These are phyloP conservation scores for Anguilla obscura DNA, from an alignment of 2,797 vertebrate species.

Conservation along the genomic window DNA sequence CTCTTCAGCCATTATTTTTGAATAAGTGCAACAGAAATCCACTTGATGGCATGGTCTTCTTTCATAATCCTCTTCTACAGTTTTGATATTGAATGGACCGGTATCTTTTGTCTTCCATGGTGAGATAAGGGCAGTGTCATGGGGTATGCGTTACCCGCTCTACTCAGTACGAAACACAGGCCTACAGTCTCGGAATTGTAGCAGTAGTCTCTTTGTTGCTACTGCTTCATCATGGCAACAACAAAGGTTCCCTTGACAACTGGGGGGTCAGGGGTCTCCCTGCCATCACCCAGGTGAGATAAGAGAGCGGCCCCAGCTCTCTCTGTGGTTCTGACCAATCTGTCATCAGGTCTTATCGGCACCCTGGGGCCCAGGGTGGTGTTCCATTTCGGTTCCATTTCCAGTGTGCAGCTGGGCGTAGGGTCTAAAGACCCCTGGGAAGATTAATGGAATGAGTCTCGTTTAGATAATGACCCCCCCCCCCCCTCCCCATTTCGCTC, in stretches of 20 bases:
- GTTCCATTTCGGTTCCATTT: constrained; percentile 21
- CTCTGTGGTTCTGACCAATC: constrained; percentile 38
- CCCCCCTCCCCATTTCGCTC: neutral
- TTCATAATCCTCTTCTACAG: neutral
- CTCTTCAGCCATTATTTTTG: neutral
- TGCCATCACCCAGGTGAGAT: constrained; percentile 55
- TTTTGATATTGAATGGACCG: neutral
- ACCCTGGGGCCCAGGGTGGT: constrained; percentile 14
- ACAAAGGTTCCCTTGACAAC: constrained; percentile 59
- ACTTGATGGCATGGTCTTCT: neutral
- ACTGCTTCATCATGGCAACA: constrained; percentile 40
- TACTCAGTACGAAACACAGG: neutral
- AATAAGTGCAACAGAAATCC: neutral
- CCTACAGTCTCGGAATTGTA: neutral
- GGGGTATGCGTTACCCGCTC: neutral
- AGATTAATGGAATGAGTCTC: constrained; percentile 40
- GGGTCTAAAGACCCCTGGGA: constrained; percentile 34
- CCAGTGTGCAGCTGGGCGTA: constrained; percentile 13
- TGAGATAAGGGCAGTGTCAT: neutral
- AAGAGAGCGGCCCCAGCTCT: constrained; percentile 46
- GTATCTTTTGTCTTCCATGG: neutral
- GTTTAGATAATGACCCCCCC: neutral
- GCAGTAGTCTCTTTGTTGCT: constrained; percentile 50
- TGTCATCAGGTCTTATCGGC: constrained; percentile 58
- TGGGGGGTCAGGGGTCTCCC: constrained; percentile 49